Percentiles rank a stretch among this genome's conserved stretches.
Conservation (phyloP, 2,888 invertebrate species). For the Nudaria mundana region DNA sequence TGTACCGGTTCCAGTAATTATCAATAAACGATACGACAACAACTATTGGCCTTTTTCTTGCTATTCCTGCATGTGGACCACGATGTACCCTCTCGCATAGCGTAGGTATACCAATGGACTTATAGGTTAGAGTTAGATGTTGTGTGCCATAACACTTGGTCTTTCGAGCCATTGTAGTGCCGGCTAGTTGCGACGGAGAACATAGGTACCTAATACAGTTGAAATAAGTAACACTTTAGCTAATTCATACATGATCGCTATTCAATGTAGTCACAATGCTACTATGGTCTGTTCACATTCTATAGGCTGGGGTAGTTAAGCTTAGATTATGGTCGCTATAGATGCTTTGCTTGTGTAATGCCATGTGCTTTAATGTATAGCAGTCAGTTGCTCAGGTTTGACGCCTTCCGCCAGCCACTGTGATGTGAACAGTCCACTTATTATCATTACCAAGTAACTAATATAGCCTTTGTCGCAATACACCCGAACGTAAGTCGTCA, state of each 20-base stretch:
- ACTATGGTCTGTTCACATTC: constrained; percentile 29
- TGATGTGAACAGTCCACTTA: constrained; percentile 26
- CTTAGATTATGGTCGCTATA: too few species aligned
- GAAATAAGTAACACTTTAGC: constrained; percentile 33
- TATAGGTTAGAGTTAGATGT: constrained; percentile 24
- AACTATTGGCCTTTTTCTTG: constrained; percentile 74
- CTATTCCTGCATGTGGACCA: constrained; percentile 71
- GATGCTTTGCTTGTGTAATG: constrained; percentile 30
- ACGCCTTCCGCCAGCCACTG: constrained; percentile 23
- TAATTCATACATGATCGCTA: constrained; percentile 38
- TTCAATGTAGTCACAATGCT: constrained; percentile 32
- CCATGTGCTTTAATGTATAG: constrained; percentile 24
- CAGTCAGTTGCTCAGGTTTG: constrained; percentile 23
- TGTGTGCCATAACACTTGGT: constrained; percentile 15
- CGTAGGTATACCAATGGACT: constrained; percentile 29
- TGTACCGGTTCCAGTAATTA: constrained; percentile 71
- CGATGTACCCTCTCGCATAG: constrained; percentile 38
- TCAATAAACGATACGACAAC: constrained; percentile 73
- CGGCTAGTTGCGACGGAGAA: constrained; percentile 27
- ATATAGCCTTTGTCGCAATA: constrained; percentile 25
- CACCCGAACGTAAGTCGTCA: constrained; percentile 31
- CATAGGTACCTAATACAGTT: constrained; percentile 20
- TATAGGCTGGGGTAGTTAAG: constrained; percentile 15
- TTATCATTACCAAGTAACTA: constrained; percentile 20
- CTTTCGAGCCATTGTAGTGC: constrained; percentile 24